Evolutionary conservation across 2,113 vertebrate species (phyloP).

Genomic region (Phoxinus phoxinus): DNA sequence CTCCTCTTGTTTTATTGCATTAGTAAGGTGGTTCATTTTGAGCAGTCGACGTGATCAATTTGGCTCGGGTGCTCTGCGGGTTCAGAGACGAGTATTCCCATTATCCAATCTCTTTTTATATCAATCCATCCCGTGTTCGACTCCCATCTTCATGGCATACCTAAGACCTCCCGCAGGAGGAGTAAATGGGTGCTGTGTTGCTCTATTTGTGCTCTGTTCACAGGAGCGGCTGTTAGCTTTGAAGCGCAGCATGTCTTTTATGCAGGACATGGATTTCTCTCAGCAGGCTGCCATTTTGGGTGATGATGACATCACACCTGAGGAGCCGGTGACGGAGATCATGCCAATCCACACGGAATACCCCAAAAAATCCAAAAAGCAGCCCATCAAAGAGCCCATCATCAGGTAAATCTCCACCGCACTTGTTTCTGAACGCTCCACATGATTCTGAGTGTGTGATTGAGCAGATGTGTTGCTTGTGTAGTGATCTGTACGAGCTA

Average conservation of each 20-base stretch:
- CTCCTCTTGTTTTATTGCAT: not conserved
- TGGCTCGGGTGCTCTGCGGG: not conserved
- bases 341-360: constrained; percentile 87
- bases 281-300: constrained; percentile 98
- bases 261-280: constrained; percentile 99
- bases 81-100: not conserved
- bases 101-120: not conserved
- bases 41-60: not conserved
- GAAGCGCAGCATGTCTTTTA: constrained; percentile 99
- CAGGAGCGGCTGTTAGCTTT: constrained; percentile 97
- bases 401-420: constrained; percentile 1
- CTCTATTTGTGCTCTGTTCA: constrained; percentile 85
- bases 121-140: constrained; percentile 17
- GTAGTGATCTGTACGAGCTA: constrained; percentile 90
- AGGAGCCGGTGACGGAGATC: constrained; percentile 87
- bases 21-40: not conserved
- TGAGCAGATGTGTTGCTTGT: not conserved
- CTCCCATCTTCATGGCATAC: constrained; percentile 68
- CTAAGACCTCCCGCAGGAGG: constrained; percentile 61
- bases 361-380: constrained; percentile 93
- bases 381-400: constrained; percentile 84
- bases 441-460: not conserved
- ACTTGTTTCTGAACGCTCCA: not conserved
- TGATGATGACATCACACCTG: constrained; percentile 85
- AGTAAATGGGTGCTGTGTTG: constrained; percentile 77